phyloP scores from a whole-genome alignment of 1,140 invertebrate genomes.

The Meloidogyne floridensis region DNA sequence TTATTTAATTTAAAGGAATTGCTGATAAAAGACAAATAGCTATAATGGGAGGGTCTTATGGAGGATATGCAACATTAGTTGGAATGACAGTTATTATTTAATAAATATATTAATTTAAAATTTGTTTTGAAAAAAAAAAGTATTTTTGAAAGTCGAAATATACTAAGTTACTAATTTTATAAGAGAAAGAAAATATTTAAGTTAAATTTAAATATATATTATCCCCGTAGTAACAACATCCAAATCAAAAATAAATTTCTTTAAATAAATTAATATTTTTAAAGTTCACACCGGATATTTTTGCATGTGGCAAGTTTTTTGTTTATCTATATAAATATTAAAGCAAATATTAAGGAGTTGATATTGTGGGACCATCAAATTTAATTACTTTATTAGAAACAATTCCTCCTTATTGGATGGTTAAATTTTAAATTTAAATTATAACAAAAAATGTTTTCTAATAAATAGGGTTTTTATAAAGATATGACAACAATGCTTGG shows the following conservation, averaged over 20 bases:
- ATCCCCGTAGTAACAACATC: too few species aligned
- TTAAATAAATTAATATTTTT: background rate
- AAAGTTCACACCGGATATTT: slow-evolving; percentile 64
- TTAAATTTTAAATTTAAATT: background rate
- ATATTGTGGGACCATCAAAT: slow-evolving; percentile 65
- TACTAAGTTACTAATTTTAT: too few species aligned
- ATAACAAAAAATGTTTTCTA: background rate
- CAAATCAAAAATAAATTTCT: too few species aligned
- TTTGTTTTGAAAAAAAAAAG: too few species aligned
- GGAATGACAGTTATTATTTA: slow-evolving; percentile 49
- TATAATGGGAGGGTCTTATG: slow-evolving; percentile 61
- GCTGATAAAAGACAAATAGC: slow-evolving; percentile 53
- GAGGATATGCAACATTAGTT: slow-evolving; percentile 65
- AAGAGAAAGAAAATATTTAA: too few species aligned
- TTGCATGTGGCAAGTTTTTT: slow-evolving; percentile 55
- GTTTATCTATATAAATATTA: background rate
- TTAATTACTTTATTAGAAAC: slow-evolving; percentile 63
- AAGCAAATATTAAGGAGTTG: slow-evolving; percentile 38
- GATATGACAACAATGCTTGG: slow-evolving; percentile 64
- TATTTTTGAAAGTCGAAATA: too few species aligned
- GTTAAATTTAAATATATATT: too few species aligned
- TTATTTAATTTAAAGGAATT: slow-evolving; percentile 47
- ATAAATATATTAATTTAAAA: background rate
- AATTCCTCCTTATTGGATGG: slow-evolving; percentile 63
- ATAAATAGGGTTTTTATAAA: slow-evolving; percentile 55